Base-by-base conservation (phyloP, 2,797 vertebrate species). In the Adrianichthys oophorus region DNA sequence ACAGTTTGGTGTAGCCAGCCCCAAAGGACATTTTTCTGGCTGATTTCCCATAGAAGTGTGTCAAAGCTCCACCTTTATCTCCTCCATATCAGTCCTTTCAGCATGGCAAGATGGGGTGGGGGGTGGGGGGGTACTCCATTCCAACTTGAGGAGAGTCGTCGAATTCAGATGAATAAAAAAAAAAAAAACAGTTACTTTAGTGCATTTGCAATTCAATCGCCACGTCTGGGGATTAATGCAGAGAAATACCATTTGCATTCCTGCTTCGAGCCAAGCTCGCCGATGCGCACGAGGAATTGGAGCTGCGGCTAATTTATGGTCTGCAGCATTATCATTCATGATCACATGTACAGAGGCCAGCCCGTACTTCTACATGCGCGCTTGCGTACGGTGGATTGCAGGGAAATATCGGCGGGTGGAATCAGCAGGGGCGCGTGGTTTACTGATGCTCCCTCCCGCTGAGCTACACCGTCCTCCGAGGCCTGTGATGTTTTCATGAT, bases 171-270 rank as follows among this genome's bases (percentile, higher is more conserved):
- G 81, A 84, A 78, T 73, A 86, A 80, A 81, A 59, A 79, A 85
- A 83, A 83, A 84, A 81, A 81, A 85, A 83, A 78, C 79, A 77
- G 81, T 78, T 79, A 84, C 80, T 85, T 85, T 77, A 70, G 74
- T 56, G 60, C 82, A 87, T 87, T 87, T 85, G 84, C 84, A 88
- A 86, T 88, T 89, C 85, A 86, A 87, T 85, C 82, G 44, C 74
- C 24, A 65, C 65, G 82, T 80, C 77, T 77, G 17, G 54, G 54
- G 72, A 85, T 87, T 86, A 86, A 87, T 85, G 82, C 74, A 76
- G 76, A 80, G 32, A 79, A 80, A 81, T 71, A 51, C 73, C 73
- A 87, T 88, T 88, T 88, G 83, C 83, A 85, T 88, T 85, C 75
- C 73, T 37, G 50, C 73, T 74, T 18, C 1, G 69, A 81, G 72